Evolutionary conservation across 2,888 invertebrate genomes (phyloP), one percentile per base, ranked within the genome.

Genomic region (Idaea straminata): DNA sequence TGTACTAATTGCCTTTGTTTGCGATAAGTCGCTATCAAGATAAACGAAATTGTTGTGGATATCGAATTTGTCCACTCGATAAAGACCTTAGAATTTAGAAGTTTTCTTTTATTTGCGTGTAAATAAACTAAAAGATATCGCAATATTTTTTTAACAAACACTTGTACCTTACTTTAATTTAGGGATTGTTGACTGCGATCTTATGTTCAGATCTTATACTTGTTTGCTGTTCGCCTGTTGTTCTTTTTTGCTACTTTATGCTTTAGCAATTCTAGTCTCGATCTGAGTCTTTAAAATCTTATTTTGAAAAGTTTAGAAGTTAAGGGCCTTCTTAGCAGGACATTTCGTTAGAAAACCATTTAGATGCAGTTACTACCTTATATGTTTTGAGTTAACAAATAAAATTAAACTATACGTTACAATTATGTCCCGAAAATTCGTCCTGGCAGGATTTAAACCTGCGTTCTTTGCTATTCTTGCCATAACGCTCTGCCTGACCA

Each of bases 141-240:
- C 79, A 80, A 85, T 86, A 85, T 84, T 85, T 83, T 85, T 83
- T 71, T 47, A 77, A 79, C 59, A 66, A 66, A 57, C 7, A 16
- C 70, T 74, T 74, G 71, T 71, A 71, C 47, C 47, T 65, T 67
- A 70, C 70, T 68, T 61, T 75, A 74, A 66, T 64, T 69, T 66
- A 73, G 72, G 66, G 63, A 67, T 66, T 74, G 74, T 72, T 72
- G 68, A 70, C 74, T 77, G 75, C 73, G 76, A 72, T 79, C 74
- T 78, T 79, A 77, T 80, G 77, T 80, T 78, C 74, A 68, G 73
- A 74, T 72, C 64, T 65, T 69, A 57, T 63, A 57, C 62, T 68
- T 62, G 58, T 16, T 59, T 59, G 25, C 34, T n/a, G 57, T 64
- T 59, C 59, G 15, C 34, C 59, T 47, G 47, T 47, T 47, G 3